Evolutionary conservation across 2,888 invertebrate species (phyloP), one percentile per base, ranked within the genome.

Genomic region (Phymatocera aterrima): DNA sequence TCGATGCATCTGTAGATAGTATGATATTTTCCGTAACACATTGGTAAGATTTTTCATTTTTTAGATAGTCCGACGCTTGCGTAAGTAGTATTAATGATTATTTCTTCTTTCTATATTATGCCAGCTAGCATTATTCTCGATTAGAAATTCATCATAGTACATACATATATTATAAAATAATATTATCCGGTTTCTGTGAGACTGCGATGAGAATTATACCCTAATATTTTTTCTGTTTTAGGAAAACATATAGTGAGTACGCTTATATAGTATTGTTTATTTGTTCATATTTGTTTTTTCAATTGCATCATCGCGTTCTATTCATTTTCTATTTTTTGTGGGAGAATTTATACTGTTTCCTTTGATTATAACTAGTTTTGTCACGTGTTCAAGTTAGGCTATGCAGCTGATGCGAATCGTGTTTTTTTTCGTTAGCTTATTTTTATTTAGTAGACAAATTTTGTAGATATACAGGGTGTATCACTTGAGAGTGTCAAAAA

Each of bases 181-280:
- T 72, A 15, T 51, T 51, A 57, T 75, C 40, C 75, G 57, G 78
- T 78, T 78, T 78, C 78, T 68, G 43, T 78, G 78, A 78, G 78
- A 70, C 78, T 57, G 75, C 57, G 51, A 48, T 57, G 72, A 46
- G 34, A 10, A 31, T 18, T 12, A 28, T 43, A 24, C 15, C 40
- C 51, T 18, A 54, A 54, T 68, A 68, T 78, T 78, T 78, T n/a
- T 78, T 78, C 78, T 78, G 78, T 78, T 78, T 68, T 78, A 78
- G 68, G 78, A 78, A 78, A 78, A 75, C 57, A 24, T 57, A 57
- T 75, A 57, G 57, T 75, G 24, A 75, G 57, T 75, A 57, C 10
- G 57, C 57, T 40, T 37, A 37, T 6, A 18, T 37, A 40, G 54
- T 75, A 40, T 21, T 31, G 34, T 75, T 75, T 21, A 37, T 57